Evolutionary conservation across 2,797 vertebrate species (phyloP), one percentile per base, ranked within the genome.

Genomic region (Channallabes apus): DNA sequence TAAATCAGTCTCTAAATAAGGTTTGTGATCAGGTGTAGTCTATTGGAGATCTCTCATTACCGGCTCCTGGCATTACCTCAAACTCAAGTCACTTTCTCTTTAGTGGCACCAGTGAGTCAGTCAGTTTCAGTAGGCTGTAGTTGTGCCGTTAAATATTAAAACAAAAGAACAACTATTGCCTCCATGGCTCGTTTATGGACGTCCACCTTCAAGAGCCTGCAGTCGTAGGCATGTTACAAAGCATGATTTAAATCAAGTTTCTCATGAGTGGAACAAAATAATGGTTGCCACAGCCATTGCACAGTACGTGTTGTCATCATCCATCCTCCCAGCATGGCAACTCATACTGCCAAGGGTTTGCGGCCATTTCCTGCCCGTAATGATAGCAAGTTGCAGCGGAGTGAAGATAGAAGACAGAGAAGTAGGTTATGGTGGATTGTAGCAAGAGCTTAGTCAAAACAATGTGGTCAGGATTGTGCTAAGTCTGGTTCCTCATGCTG

Each of bases 351-450:
- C 11, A 11, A 46, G 27, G 51, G 51, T 32, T 56, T 77, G 18
- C 18, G 20, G 54, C 9, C 29, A 77, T 77, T 14, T 76, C n/a
- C 18, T 58, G 11, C 24, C 56, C 24, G 3, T 20, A 14, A 29
- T 61, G 54, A 22, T 61, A 22, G 5, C 24, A 59, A 35, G 32
- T 61, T 56, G 9, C 5, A 38, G 22, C 32, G 58, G 54, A 77
- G 22, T 77, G 54, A 77, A 78, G 18, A 20, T 29, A 77, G 62
- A 27, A 77, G 24, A 51, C 24, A 51, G 9, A 5, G 51, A 77
- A 35, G 54, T 77, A 77, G 75, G 75, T 77, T 59, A 59, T 58
- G 51, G 27, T 59, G 75, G 20, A 54, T 59, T 59, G 20, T 20
- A 58, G 27, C 1, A 18, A 77, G 18, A 77, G n/a, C 51, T 56